Percentiles rank a stretch among this genome's conserved stretches.
Evolutionary conservation across 2,113 vertebrate genomes (phyloP).

Genomic region (Emydura subglobosa): DNA sequence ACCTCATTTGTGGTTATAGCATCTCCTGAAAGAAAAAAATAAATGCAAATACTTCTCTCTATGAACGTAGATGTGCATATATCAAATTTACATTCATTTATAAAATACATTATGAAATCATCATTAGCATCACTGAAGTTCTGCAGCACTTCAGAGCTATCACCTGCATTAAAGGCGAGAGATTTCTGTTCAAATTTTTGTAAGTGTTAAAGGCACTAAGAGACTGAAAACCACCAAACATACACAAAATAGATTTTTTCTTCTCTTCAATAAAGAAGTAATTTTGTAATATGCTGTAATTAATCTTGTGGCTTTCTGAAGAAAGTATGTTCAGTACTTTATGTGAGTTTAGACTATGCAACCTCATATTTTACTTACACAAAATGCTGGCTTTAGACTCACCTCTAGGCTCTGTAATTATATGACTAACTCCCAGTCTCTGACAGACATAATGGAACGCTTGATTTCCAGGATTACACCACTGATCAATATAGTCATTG

Average conservation of each 20-base stretch:
- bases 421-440: slow-evolving; percentile 94
- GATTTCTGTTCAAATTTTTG: neutral
- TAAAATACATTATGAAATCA: neutral
- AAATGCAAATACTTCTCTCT: neutral
- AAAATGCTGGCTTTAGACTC: neutral
- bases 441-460: slow-evolving; percentile 99
- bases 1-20: slow-evolving; percentile 93
- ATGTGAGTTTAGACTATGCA: neutral
- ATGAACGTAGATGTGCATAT: neutral
- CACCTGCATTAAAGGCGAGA: neutral
- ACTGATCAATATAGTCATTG: slow-evolving; percentile 98
- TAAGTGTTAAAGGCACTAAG: neutral
- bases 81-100: neutral
- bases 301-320: neutral
- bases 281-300: neutral
- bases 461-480: slow-evolving; percentile 98
- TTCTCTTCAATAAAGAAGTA: neutral
- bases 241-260: accelerated
- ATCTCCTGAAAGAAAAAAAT: slow-evolving; percentile 83
- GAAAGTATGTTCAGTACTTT: neutral
- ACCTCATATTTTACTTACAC: accelerated
- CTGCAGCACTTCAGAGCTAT: neutral
- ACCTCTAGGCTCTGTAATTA: slow-evolving; percentile 96
- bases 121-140: too few species aligned
- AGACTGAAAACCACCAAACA: neutral